Percentiles rank a stretch among this genome's conserved stretches.
Evolutionary conservation across 2,797 vertebrate species (phyloP).

Genomic region (Trematomus bernacchii): DNA sequence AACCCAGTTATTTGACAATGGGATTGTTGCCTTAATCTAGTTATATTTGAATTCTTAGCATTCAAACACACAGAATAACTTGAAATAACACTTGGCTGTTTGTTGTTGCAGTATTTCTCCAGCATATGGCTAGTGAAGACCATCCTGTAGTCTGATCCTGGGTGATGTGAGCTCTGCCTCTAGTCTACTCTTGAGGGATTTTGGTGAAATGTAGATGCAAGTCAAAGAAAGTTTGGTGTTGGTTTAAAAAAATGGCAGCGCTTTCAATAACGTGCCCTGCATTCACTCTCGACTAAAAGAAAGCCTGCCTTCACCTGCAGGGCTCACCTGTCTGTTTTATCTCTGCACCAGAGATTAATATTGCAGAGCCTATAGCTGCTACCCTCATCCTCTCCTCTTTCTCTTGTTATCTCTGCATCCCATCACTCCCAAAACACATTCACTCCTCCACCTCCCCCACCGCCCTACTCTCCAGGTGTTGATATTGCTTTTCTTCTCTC

Average conservation of each 20-base stretch:
- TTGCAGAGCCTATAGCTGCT: conserved; percentile 65
- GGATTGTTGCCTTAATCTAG: not conserved
- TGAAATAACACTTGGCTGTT: conserved; percentile 33
- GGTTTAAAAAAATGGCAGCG: conserved; percentile 57
- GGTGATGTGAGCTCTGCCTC: conserved; percentile 50
- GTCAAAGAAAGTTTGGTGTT: conserved; percentile 54
- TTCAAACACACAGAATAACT: conserved; percentile 29
- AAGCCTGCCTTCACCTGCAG: conserved; percentile 59
- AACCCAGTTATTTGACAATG: not conserved
- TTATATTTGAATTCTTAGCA: not conserved
- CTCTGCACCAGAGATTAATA: conserved; percentile 71
- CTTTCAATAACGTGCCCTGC: conserved; percentile 53
- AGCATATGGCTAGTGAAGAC: conserved; percentile 32
- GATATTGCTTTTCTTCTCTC: conserved; percentile 62
- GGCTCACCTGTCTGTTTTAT: conserved; percentile 68
- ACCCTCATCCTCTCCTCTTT: conserved; percentile 51
- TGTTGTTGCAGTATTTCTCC: conserved; percentile 46
- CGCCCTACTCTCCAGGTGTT: conserved; percentile 29
- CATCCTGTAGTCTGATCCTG: conserved; percentile 52
- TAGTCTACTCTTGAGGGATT: conserved; percentile 41
- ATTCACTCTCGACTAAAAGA: conserved; percentile 56
- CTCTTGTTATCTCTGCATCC: conserved; percentile 67
- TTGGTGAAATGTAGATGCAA: conserved; percentile 44
- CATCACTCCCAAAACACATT: conserved; percentile 51
- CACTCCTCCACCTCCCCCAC: conserved; percentile 29